Evolutionary conservation across 1,140 invertebrate species (phyloP), one percentile per base, ranked within the genome.

Genomic region (Drosophila kohkoa): DNA sequence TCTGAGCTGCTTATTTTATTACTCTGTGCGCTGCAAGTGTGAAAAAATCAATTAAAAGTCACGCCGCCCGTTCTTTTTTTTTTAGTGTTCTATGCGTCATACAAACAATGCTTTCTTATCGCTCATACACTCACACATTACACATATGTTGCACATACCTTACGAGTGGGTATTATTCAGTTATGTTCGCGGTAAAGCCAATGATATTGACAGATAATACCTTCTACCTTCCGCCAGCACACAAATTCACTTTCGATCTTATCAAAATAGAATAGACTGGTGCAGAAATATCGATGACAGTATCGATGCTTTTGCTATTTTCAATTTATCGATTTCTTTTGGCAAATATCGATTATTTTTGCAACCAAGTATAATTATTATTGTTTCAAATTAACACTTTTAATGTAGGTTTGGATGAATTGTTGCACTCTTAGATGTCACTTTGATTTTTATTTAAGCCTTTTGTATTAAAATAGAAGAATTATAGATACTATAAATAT

Each of bases 41-140:
- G 78, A 63, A 89, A 25, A 89, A 89, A 89, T 89, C 85, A 90
- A 89, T 89, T 70, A 49, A 75, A 77, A 68, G 71, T 77, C 49
- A 68, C 51, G 32, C 46, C 60, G 69, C 52, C 51, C 32, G 6
- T 45, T 3, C 41, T 46, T 46, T 46, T 45, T 45, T 45, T 46
- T 46, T 46, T n/a, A 2, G 11, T 43, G 13, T 4, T 60, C 62
- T 30, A 88, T 87, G 83, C 70, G 82, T 87, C 82, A 88, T 77
- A 59, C 46, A 43, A 51, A 20, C 35, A 28, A 77, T 72, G 57
- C 52, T 30, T 46, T 70, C 70, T 88, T 80, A 83, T 88, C 83
- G 43, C 41, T 30, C n/a, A 16, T 46, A 45, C 51, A 62, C 41
- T 41, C 35, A 35, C 8, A 2, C 35, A 10, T 51, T 4, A 28